Evolutionary conservation across 1,140 invertebrate genomes (phyloP), one percentile per base, ranked within the genome.

Genomic region (Aphelenchoides besseyi): DNA sequence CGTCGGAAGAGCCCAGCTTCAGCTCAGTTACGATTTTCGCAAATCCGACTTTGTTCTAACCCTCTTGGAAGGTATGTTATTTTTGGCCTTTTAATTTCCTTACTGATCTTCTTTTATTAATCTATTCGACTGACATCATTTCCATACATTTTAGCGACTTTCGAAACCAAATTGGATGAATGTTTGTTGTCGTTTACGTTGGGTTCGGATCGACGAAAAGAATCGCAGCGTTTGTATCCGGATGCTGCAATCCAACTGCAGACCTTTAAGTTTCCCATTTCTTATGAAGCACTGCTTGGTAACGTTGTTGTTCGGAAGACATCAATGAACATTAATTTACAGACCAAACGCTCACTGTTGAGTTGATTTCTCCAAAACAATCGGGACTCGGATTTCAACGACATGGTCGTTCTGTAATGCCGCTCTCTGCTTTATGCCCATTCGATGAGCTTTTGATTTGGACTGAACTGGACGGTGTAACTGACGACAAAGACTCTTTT

Each of bases 61-160:
- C 23, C 32, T 66, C 12, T 32, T 66, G 63, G 63, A 66, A 66
- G 30, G 63, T 66, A 53, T 33, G 63, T 66, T 23, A n/a, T 59
- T 59, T 16, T n/a, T n/a, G n/a, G n/a, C n/a, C n/a, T n/a, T n/a
- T n/a, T n/a, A n/a, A n/a, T n/a, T n/a, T n/a, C n/a, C n/a, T n/a
- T n/a, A n/a, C n/a, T n/a, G n/a, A n/a, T n/a, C n/a, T n/a, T n/a
- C n/a, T n/a, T n/a, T n/a, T n/a, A n/a, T n/a, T n/a, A n/a, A n/a
- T n/a, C n/a, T n/a, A n/a, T 12, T 48, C 41, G 5, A 59, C 5
- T 59, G 55, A 41, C 5, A 8, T 41, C 37, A 41, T 41, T n/a
- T 41, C 5, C 5, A 41, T 41, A 5, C n/a, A 26, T 66, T 66
- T 23, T 3, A 66, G 63, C 63, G 12, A 36, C 36, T 2, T n/a